These are phyloP conservation scores for Bubo blakistoni DNA, from an alignment of 2,113 vertebrate genomes.

Conservation along the genomic window DNA sequence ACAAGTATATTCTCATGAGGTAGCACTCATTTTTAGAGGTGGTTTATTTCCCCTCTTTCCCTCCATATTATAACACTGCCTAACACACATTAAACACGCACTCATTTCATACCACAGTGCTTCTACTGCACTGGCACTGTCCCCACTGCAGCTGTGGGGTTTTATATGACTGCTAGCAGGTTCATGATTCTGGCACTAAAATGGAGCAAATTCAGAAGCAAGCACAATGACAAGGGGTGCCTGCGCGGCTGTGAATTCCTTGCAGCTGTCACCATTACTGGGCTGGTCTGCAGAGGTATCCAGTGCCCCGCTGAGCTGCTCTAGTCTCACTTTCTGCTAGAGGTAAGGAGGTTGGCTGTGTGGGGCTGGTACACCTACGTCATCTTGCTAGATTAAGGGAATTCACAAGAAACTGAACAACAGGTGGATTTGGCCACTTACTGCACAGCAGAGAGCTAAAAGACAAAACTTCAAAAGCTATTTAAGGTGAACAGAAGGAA, in stretches of 20 bases:
- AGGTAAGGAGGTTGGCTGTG: fast-evolving
- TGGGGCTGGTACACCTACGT: neutral
- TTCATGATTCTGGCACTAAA: fast-evolving
- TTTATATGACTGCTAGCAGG: neutral
- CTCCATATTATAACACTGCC: neutral
- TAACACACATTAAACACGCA: neutral
- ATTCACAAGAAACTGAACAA: fast-evolving
- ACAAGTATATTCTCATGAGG: neutral
- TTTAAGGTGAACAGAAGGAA: neutral
- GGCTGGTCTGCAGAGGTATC: neutral
- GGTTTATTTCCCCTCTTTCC: neutral
- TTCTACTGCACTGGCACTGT: neutral
- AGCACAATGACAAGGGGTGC: fast-evolving
- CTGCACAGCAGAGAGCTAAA: neutral
- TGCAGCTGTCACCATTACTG: fast-evolving
- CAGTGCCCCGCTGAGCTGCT: fast-evolving
- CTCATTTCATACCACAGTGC: neutral
- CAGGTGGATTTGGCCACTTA: neutral
- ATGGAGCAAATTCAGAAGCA: fast-evolving
- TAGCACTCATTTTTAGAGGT: neutral
- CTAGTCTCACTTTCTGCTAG: neutral
- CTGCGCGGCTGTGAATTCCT: neutral
- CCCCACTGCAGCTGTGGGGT: neutral
- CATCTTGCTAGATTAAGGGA: fast-evolving
- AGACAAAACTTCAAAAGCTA: neutral